These are phyloP conservation scores for Dysidea cf. avara DNA, from an alignment of 37 sponge, comb jelly and placozoan genomes.

Conservation along the genomic window DNA sequence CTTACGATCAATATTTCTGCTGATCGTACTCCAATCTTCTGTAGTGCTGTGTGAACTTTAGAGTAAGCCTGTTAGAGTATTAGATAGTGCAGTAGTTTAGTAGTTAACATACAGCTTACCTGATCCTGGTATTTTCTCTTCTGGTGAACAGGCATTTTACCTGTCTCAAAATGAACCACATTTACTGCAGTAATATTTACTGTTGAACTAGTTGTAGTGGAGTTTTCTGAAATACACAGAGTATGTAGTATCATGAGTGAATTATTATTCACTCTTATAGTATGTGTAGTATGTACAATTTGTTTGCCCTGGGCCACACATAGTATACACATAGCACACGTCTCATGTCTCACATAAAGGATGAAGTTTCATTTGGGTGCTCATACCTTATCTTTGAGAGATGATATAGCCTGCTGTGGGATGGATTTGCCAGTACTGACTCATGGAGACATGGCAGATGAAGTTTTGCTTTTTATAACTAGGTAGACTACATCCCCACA, in stretches of 20 bases:
- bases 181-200: conserved; percentile 33
- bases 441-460: too few species aligned
- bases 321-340: too few species aligned
- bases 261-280: too few species aligned
- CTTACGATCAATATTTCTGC: conserved; percentile 52
- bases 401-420: too few species aligned
- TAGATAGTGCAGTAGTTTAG: background rate
- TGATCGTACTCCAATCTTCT: conserved; percentile 38
- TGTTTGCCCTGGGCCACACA: too few species aligned
- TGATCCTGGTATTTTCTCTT: conserved; percentile 66
- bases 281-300: too few species aligned
- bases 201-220: background rate
- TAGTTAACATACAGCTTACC: conserved; percentile 18
- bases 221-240: background rate
- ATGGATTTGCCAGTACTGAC: too few species aligned
- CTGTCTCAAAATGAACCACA: conserved; percentile 29
- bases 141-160: conserved; percentile 51
- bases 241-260: background rate
- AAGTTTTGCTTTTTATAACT: too few species aligned
- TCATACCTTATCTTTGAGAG: too few species aligned
- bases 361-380: too few species aligned
- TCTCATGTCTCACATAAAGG: too few species aligned
- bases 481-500: too few species aligned
- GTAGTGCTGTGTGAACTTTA: conserved; percentile 47
- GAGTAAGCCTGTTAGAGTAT: conserved; percentile 35